Conservation (phyloP, 2,113 vertebrate genomes). For the Theristicus caerulescens region DNA sequence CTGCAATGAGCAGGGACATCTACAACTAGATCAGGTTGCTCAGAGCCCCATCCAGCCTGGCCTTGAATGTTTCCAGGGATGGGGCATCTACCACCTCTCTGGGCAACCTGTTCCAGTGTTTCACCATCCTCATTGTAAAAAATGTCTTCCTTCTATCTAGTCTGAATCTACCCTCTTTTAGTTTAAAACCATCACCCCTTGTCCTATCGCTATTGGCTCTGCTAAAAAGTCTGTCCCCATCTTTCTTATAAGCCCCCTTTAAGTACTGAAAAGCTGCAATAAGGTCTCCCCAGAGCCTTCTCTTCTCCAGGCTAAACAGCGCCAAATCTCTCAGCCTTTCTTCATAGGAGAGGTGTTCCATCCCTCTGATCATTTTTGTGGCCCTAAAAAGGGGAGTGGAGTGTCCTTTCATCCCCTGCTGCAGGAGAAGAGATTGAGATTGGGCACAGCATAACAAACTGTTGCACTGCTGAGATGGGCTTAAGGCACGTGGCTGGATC, state of each 20-base stretch:
- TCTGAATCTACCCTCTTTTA: background rate
- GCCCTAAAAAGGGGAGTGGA: background rate
- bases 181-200: background rate
- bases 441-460: background rate
- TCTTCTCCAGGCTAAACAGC: background rate
- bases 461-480: no score
- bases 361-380: background rate
- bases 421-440: background rate
- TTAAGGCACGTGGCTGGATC: background rate
- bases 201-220: fast-evolving
- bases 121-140: background rate
- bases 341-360: background rate
- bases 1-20: background rate
- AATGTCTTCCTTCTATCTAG: background rate
- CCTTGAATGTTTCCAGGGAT: background rate
- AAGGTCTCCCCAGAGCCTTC: background rate
- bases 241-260: background rate
- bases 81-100: background rate
- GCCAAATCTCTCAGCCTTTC: background rate
- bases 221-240: background rate
- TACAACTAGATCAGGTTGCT: background rate
- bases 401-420: background rate
- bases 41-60: background rate
- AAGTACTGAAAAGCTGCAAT: background rate
- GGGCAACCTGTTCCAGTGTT: background rate